Percentiles rank a stretch among this genome's conserved stretches.
Evolutionary conservation across 2,113 vertebrate genomes (phyloP).

Genomic region (Brachypteracias leptosomus): DNA sequence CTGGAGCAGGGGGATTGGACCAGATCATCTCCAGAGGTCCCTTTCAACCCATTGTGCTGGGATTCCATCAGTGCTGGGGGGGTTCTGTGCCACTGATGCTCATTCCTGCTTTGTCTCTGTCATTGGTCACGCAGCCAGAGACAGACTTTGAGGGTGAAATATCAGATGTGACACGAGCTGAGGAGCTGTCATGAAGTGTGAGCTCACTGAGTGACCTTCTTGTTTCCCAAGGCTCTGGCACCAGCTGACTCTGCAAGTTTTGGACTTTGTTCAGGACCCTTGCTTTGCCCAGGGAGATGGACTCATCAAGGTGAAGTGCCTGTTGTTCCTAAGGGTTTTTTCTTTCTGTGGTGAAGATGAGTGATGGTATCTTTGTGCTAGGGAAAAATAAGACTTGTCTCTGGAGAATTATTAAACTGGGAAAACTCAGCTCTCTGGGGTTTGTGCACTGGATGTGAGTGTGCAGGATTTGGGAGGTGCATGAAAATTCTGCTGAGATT

Average conservation of each 20-base stretch:
- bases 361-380: accelerated
- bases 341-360: accelerated
- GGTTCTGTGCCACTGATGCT: no score
- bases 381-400: not conserved
- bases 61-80: not conserved
- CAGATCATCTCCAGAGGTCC: not conserved
- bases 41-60: not conserved
- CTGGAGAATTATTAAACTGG: accelerated
- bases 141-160: accelerated
- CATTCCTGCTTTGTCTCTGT: accelerated
- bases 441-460: accelerated
- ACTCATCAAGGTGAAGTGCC: conserved; percentile 86
- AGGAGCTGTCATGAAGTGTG: accelerated
- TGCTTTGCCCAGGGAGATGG: conserved; percentile 93
- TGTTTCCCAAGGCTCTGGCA: conserved; percentile 87
- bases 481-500: accelerated
- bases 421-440: no score
- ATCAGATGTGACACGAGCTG: accelerated
- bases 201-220: not conserved
- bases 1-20: not conserved
- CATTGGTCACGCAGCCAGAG: accelerated
- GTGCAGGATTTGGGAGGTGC: accelerated
- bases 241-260: conserved; percentile 91
- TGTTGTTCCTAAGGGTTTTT: accelerated
- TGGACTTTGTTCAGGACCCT: conserved; percentile 92